Evolutionary conservation across 1,140 invertebrate species (phyloP), one percentile per base, ranked within the genome.

Genomic region (Anthonomus grandis): DNA sequence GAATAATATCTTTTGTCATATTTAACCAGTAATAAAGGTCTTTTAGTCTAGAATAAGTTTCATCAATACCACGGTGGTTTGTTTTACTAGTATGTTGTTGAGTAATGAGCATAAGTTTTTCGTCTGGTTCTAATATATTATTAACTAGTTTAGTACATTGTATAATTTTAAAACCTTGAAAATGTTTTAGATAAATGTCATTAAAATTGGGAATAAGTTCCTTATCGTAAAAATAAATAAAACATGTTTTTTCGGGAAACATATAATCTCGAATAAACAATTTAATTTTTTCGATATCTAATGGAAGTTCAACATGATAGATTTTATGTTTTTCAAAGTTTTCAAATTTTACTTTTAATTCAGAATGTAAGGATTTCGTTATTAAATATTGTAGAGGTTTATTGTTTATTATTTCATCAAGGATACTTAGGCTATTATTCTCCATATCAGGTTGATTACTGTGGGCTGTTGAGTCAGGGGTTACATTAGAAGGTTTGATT

Each of bases 11-110:
- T 41, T 6, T 41, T 48, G 42, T 60, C 31, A 56, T n/a, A 12
- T 18, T 25, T 44, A 37, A 34, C 36, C 36, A 57, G 15, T 50
- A 54, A 52, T 53, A 59, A 15, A 41, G 49, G 39, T 8, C 3
- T 54, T 50, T 59, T 49, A 59, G 31, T 38, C 13, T 19, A 42
- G 54, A 42, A 9, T 25, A 25, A 3, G 50, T 59, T 49, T 59
- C 57, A 3, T 59, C 18, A 17, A 59, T 54, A 17, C 55, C 60
- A 13, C 45, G n/a, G 50, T 62, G 60, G 25, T 54, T 62, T 13
- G 41, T 47, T 54, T 59, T 58, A 39, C 23, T 54, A 25, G 57
- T 45, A 17, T 23, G 45, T 12, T 18, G 22, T 27, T 47, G 15
- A 15, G 25, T 47, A 10, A 47, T 47, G 23, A 47, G 10, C 31